phyloP scores from a whole-genome alignment of 2,888 invertebrate genomes.

The Tryphoninae sp. region DNA sequence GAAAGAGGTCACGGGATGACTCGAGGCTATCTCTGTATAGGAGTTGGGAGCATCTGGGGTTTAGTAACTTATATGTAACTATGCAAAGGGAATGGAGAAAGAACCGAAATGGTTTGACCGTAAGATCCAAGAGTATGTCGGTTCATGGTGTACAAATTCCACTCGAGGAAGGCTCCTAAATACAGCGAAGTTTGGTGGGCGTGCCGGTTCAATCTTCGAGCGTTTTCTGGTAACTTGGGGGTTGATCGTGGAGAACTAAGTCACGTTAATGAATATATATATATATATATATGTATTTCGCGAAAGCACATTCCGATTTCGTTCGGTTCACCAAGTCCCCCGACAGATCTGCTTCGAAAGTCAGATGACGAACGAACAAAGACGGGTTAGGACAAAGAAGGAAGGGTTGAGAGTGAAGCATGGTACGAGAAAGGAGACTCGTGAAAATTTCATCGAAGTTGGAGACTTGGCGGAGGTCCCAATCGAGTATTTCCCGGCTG shows the following conservation, averaged over 20 bases:
- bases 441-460: constrained; percentile 55
- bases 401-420: constrained; percentile 8
- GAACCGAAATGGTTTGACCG: constrained; percentile 3
- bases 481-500: constrained; percentile 38
- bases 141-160: background rate
- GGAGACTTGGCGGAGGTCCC: constrained; percentile 50
- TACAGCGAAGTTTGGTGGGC: too few relatives aligned
- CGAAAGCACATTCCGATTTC: constrained; percentile 38
- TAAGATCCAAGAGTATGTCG: background rate
- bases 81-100: background rate
- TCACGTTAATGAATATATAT: background rate
- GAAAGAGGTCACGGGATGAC: background rate
- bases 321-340: constrained; percentile 26
- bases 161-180: background rate
- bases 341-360: constrained; percentile 1
- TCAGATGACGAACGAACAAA: background rate
- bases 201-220: too few relatives aligned
- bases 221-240: too few relatives aligned
- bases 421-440: constrained; percentile 1
- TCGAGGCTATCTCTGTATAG: background rate
- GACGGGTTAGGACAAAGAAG: background rate
- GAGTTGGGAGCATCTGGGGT: background rate
- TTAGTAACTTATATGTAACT: background rate
- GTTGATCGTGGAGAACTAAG: background rate
- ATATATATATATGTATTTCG: background rate